These are phyloP conservation scores for Sitta europaea DNA, from an alignment of 2,113 vertebrate species.

Conservation along the genomic window DNA sequence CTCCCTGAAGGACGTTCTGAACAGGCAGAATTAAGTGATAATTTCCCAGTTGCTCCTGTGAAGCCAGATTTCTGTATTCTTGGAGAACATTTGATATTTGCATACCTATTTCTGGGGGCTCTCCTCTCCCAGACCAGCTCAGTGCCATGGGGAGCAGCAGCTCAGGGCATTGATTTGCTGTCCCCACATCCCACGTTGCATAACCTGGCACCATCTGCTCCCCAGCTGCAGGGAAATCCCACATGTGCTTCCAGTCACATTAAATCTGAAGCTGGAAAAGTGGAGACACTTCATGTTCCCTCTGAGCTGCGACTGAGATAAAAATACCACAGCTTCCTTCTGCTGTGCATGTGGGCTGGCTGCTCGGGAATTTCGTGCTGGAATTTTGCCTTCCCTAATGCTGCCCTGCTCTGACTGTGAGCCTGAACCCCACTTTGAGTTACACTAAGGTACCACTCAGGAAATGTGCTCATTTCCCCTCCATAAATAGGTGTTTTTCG, in stretches of 20 bases:
- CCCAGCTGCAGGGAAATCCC: not conserved
- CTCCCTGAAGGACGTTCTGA: not conserved
- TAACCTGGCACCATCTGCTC: not conserved
- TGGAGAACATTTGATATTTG: not conserved
- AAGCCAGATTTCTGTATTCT: not conserved
- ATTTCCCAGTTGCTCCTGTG: not conserved
- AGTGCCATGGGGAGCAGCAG: not conserved
- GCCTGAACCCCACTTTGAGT: not conserved
- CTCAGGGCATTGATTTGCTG: rapidly evolving
- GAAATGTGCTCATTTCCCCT: not conserved
- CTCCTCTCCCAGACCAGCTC: not conserved
- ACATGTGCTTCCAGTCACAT: not conserved
- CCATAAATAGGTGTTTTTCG: not conserved
- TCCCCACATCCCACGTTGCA: not conserved
- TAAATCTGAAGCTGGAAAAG: not conserved
- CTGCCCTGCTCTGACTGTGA: not conserved
- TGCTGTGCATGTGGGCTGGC: not conserved
- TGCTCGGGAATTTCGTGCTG: not conserved
- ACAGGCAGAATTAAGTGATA: not conserved
- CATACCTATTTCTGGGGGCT: not conserved
- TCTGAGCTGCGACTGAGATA: not conserved
- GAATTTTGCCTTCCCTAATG: not conserved
- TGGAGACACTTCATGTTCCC: not conserved
- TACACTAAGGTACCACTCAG: not conserved
- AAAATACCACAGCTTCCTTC: not conserved